Base-by-base conservation (phyloP, 2,797 vertebrate species). In the Mormyrops boulengeri region DNA sequence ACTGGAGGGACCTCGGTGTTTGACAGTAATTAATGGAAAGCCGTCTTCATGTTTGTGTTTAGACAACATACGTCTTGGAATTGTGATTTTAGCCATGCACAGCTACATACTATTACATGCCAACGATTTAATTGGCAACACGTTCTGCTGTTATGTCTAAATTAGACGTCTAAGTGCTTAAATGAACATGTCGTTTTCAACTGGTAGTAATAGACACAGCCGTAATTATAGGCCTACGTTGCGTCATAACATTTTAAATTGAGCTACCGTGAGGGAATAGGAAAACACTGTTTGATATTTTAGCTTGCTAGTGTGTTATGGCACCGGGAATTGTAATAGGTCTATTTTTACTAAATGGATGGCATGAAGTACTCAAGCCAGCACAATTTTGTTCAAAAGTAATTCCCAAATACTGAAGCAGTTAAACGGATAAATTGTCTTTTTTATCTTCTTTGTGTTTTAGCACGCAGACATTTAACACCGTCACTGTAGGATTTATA, bases 21-120 rank as follows among this genome's bases (percentile, higher is more conserved):
- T 88, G 55, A 49, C 87, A 88, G 87, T 88, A 62, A 88, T 66
- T 88, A 88, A 62, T 62, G 87, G 87, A 88, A 88, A 88, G 30
- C 34, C 55, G 38, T 44, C 44, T 88, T 88, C 55, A 49, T 87
- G 85, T 87, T 55, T 53, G 49, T 57, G 85, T 87, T 88, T 88
- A 66, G 66, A 66, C 34, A 62, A 49, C 57, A 44, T 88, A 44
- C 38, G 26, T 53, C 49, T 50, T 55, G 30, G n/a, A 87, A 53
- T 53, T 87, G 34, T 55, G 50, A 55, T 87, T 57, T 53, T 87
- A 55, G 49, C 85, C 52, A 57, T 55, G 52, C 52, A 87, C 55
- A 87, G n/a, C 44, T 85, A 85, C 22, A 34, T 87, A 41, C 85
- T 87, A 50, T 85, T 85, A 85, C 82, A 50, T 49, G 82, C 82